Base-by-base conservation (phyloP, 1,140 invertebrate species). In the Drosophila willistoni region DNA sequence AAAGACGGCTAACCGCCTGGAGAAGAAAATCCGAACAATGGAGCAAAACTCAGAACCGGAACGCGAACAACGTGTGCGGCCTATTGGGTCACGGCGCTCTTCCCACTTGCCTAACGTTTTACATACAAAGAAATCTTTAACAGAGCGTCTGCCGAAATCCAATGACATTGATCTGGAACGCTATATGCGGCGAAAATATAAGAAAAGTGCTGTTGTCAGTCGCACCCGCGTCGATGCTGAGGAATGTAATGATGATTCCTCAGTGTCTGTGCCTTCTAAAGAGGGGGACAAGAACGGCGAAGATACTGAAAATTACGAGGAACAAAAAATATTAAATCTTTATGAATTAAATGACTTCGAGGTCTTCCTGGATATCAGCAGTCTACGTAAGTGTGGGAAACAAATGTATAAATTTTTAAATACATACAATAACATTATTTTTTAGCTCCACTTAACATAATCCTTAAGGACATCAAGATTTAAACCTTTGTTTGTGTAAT, bases 291-390 rank as follows among this genome's bases (percentile, higher is more conserved):
- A 25, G 1, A 7, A 7, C 7, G 9, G 3, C 7, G 3, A 51
- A 22, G 9, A 39, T 51, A 51, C 9, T 17, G 6, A 10, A n/a
- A 56, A 36, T 2, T 2, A 9, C 17, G 9, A 9, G 0, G 41
- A 47, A 12, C 7, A 7, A 0, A 39, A 17, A 0, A 36, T 70
- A 10, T 2, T 64, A 10, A 39, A 84, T 60, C 41, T 86, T 1
- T 62, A 57, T 22, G 56, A 57, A 14, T 36, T 85, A n/a, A 59
- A 81, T 17, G 56, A 79, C 34, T 87, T 82, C 29, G 29, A 73
- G 2, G 39, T 76, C 3, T 10, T 34, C 0, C 1, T 85, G 6
- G 66, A 85, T 60, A 9, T 55, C 1, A 55, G 13, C 1, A 60
- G 44, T 7, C 6, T 85, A 34, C 12, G 82, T 85, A 19, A 68